Percentiles rank a stretch among this genome's conserved stretches.
phyloP scores from a whole-genome alignment of 2,888 invertebrate genomes.

The Sminthurinus aureus region DNA sequence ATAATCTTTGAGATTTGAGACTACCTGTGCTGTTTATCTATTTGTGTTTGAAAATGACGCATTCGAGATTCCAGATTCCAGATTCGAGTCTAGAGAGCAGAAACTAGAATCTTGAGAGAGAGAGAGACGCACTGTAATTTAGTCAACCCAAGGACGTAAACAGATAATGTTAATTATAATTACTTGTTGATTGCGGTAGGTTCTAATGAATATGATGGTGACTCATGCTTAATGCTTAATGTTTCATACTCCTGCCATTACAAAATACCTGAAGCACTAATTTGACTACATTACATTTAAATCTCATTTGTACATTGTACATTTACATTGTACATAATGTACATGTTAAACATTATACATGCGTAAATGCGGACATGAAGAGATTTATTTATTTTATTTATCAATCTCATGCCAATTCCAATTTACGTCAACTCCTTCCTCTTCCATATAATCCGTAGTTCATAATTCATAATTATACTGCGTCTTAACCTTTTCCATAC shows the following conservation, averaged over 20 bases:
- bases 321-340: neutral
- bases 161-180: slow-evolving; percentile 38
- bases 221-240: neutral
- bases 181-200: slow-evolving; percentile 31
- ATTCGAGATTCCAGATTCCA: no score
- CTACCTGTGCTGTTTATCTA: no score
- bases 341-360: no score
- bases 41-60: no score
- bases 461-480: no score
- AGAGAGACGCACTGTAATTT: slow-evolving; percentile 30
- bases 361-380: neutral
- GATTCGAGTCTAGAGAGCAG: no score
- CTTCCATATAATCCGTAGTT: no score
- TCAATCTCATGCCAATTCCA: no score
- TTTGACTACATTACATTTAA: neutral
- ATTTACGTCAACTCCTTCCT: no score
- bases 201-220: neutral
- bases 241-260: neutral
- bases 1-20: neutral
- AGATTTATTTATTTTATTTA: no score
- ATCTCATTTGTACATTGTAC: neutral
- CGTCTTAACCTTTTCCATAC: no score
- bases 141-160: slow-evolving; percentile 22
- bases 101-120: neutral
- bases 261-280: neutral